Conservation (phyloP, 2,113 vertebrate genomes). For the Syrrhaptes paradoxus region DNA sequence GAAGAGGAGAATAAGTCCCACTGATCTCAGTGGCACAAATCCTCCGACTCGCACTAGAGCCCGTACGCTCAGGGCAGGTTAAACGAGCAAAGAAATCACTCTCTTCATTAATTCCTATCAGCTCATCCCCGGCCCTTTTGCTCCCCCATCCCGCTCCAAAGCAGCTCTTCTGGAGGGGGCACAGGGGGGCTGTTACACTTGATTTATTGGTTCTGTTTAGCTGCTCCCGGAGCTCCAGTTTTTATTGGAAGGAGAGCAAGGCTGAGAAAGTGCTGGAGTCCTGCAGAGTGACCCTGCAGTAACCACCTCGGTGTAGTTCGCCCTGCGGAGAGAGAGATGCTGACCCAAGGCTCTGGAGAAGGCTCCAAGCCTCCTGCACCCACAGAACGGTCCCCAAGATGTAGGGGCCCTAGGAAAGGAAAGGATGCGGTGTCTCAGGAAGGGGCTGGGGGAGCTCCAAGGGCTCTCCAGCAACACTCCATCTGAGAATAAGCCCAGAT, state of each 20-base stretch:
- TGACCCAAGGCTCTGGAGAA: not conserved
- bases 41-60: not conserved
- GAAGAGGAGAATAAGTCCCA: not conserved
- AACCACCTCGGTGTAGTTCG: not conserved
- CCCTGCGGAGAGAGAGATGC: not conserved
- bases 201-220: not conserved
- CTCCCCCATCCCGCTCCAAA: not conserved
- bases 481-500: not conserved
- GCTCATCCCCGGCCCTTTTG: not conserved
- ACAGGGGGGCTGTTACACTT: not conserved
- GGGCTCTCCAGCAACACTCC: not conserved
- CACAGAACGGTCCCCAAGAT: not conserved
- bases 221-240: not conserved
- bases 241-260: conserved; percentile 9
- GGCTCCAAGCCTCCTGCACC: not conserved
- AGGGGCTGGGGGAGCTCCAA: not conserved
- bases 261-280: not conserved
- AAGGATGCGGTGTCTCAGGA: not conserved
- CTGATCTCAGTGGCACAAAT: not conserved
- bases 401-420: not conserved
- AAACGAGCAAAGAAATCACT: not conserved
- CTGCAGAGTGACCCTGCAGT: not conserved
- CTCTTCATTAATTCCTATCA: not conserved
- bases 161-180: not conserved
- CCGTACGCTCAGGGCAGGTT: not conserved